Conservation (phyloP, 2,888 invertebrate genomes). For the Achlya flavicornis region DNA sequence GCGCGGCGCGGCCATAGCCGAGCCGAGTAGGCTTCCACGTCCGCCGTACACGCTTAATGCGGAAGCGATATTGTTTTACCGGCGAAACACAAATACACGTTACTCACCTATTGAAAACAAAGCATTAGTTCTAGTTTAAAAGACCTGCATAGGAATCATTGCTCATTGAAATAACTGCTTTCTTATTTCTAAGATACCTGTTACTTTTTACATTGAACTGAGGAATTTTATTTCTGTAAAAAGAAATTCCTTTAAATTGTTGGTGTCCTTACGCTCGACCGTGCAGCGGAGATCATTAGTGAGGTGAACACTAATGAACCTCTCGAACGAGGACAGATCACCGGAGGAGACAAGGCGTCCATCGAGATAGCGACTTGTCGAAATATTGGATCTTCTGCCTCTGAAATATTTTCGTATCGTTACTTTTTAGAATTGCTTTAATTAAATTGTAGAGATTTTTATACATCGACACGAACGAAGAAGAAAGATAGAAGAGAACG, state of each 20-base stretch:
- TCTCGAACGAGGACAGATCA: constrained; percentile 62
- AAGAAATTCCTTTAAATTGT: constrained; percentile 38
- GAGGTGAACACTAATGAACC: constrained; percentile 75
- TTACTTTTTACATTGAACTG: constrained; percentile 25
- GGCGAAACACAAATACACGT: constrained; percentile 15
- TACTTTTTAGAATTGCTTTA: background rate
- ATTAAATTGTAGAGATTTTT: background rate
- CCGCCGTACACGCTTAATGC: constrained; percentile 30
- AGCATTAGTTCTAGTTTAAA: background rate
- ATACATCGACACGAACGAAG: background rate
- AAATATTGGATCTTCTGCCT: constrained; percentile 47
- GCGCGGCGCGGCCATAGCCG: constrained; percentile 32
- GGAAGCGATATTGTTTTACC: constrained; percentile 51
- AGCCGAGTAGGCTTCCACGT: constrained; percentile 42
- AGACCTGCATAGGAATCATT: background rate
- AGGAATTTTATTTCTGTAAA: constrained; percentile 37
- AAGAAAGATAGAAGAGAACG: no score
- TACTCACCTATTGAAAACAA: background rate
- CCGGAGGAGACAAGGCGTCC: constrained; percentile 49
- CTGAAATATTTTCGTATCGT: constrained; percentile 14
- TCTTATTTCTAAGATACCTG: background rate
- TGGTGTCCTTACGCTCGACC: constrained; percentile 35
- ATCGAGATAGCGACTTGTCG: constrained; percentile 46
- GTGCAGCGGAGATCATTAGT: constrained; percentile 66
- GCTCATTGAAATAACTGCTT: background rate